Evolutionary conservation across 2,113 vertebrate genomes (phyloP), one percentile per base, ranked within the genome.

Genomic region (Elaphurus davidianus): DNA sequence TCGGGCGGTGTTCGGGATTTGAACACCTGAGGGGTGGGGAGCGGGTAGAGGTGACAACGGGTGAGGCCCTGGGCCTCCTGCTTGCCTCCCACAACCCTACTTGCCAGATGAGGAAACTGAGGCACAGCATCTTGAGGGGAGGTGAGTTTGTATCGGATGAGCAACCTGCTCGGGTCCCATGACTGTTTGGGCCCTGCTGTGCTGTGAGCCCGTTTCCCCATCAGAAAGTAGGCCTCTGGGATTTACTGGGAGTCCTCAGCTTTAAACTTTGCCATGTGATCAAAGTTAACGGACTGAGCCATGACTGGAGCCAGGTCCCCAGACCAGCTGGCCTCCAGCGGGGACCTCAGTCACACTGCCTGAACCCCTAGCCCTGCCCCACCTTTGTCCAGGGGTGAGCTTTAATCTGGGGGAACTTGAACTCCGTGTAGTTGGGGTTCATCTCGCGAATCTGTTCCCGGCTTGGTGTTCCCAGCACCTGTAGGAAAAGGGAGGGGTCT

Each of bases 381-480:
- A 99, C 99, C 99, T 99, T 99, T 98, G 99, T 99, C 99, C 99
- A 99, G 88, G 99, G 99, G 96, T 99, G 99, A 98, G 99, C 99
- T 99, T 99, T 99, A 98, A 99, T 99, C 99, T 99, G 99, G 93
- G 99, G 99, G 97, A 99, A 99, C 98, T 99, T 99, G 98, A 99
- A 99, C 99, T 99, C 99, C 95, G 99, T 99, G 98, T 99, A 99
- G 98, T 99, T 99, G 19, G 99, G 99, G 98, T 99, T 99, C 99
- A 99, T 99, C 98, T 99, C 99, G 96, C 99, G 98, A 96, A 99
- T 99, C 98, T 99, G 99, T 98, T 99, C 99, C 99, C 99, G 99
- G 47, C 99, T 99, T 45, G 99, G 99, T 57, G 99, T 99, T 96
- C 99, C 99, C 98, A 99, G 98, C 98, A 99, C 99, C 99, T 99